These are phyloP conservation scores for Anthopleura sola DNA, from an alignment of 64 coral and sea anemone species.

Conservation along the genomic window DNA sequence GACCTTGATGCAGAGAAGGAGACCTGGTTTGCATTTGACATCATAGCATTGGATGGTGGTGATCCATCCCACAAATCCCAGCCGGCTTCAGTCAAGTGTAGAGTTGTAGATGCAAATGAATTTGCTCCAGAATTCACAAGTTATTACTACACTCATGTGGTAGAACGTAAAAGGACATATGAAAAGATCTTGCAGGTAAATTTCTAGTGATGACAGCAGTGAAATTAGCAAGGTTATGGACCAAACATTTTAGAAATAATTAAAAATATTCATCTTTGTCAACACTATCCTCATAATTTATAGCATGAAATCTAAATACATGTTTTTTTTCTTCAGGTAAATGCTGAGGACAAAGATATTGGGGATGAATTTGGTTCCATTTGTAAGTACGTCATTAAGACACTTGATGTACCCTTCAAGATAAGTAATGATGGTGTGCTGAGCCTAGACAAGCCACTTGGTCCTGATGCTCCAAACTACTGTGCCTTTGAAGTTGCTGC, in stretches of 20 bases:
- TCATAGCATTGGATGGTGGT: slow-evolving; percentile 76
- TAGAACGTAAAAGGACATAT: slow-evolving; percentile 51
- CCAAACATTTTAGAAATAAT: too few relatives aligned
- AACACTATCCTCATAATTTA: too few relatives aligned
- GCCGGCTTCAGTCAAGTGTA: slow-evolving; percentile 69
- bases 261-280: too few relatives aligned
- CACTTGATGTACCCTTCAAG: slow-evolving; percentile 59
- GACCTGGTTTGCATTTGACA: slow-evolving; percentile 72
- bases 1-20: slow-evolving; percentile 76
- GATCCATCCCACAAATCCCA: slow-evolving; percentile 45
- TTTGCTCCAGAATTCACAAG: slow-evolving; percentile 73
- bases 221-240: too few relatives aligned
- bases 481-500: slow-evolving; percentile 80
- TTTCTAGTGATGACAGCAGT: not conserved
- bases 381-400: slow-evolving; percentile 73
- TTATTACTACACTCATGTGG: slow-evolving; percentile 51
- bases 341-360: slow-evolving; percentile 72
- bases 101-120: slow-evolving; percentile 79
- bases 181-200: slow-evolving; percentile 54
- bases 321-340: slow-evolving; percentile 35
- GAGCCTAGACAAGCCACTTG: slow-evolving; percentile 55
- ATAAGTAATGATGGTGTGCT: slow-evolving; percentile 65
- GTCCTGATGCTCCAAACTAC: slow-evolving; percentile 28
- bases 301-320: too few relatives aligned
- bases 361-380: slow-evolving; percentile 62